Percentiles rank a stretch among this genome's conserved stretches.
phyloP scores from a whole-genome alignment of 2,888 invertebrate genomes.

The Pteria penguin region DNA sequence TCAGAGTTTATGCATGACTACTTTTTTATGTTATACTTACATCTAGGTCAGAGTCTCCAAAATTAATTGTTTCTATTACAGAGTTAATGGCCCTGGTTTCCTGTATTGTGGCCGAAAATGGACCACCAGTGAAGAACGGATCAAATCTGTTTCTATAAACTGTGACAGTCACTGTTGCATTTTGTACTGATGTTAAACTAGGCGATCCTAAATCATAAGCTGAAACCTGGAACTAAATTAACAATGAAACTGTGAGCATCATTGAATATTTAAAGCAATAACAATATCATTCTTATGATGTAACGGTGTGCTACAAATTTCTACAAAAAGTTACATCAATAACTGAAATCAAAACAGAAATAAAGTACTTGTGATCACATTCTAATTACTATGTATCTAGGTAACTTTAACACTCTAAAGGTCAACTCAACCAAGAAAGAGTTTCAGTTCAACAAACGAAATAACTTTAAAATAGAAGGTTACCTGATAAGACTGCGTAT shows the following conservation, averaged over 20 bases:
- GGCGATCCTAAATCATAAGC: conserved; percentile 57
- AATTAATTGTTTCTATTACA: conserved; percentile 15
- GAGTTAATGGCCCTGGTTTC: conserved; percentile 7
- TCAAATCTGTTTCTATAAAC: conserved; percentile 49
- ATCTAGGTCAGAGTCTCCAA: conserved; percentile 39
- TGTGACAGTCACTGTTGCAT: conserved; percentile 43
- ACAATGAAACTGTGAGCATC: too few relatives aligned
- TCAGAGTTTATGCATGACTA: background rate
- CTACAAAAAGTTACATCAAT: too few relatives aligned
- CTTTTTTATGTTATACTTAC: conserved; percentile 28
- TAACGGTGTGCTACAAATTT: too few relatives aligned
- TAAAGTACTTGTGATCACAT: too few relatives aligned
- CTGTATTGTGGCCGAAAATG: conserved; percentile 14
- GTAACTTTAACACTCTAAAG: too few relatives aligned
- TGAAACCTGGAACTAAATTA: conserved; percentile 48
- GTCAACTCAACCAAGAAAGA: too few relatives aligned
- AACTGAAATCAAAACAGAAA: too few relatives aligned
- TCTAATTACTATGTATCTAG: too few relatives aligned
- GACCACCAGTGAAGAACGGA: conserved; percentile 31
- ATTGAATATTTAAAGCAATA: too few relatives aligned
- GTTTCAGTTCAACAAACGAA: too few relatives aligned
- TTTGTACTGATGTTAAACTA: conserved; percentile 35
- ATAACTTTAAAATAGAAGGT: too few relatives aligned
- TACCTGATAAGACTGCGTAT: conserved; percentile 39
- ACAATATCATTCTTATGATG: too few relatives aligned